A percentile compares a stretch with the other conserved stretches of the same genome.
Conservation (phyloP, 2,797 vertebrate genomes). For the Poecile montanus region DNA sequence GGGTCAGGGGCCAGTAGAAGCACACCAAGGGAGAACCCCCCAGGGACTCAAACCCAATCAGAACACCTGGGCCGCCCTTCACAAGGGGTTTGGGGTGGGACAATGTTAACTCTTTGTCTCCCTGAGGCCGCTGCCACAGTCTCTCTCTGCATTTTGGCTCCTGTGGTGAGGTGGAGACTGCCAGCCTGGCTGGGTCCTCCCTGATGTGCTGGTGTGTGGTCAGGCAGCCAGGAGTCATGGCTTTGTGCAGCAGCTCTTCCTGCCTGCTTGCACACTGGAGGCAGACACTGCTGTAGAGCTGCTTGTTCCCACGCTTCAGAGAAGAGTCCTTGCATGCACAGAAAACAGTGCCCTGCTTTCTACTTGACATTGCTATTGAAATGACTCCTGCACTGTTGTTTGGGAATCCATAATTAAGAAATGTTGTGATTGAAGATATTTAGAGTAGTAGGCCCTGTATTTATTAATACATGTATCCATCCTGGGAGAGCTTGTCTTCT, state of each 20-base stretch:
- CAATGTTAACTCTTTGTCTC: too few species aligned
- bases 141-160: background rate
- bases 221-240: accelerated
- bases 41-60: too few species aligned
- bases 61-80: too few species aligned
- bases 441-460: background rate
- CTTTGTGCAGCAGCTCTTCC: background rate
- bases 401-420: background rate
- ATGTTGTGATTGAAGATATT: background rate
- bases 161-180: background rate
- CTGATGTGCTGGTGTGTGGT: background rate
- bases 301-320: background rate
- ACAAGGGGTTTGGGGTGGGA: too few species aligned
- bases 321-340: accelerated
- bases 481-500: background rate
- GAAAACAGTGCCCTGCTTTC: background rate
- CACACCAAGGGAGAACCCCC: too few species aligned
- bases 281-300: background rate
- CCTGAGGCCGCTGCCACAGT: too few species aligned
- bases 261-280: background rate
- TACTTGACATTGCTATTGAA: background rate
- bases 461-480: background rate
- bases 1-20: too few species aligned
- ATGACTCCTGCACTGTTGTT: background rate
- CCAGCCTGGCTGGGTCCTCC: background rate